Conservation (phyloP, 2,797 vertebrate species). For the Lutjanus campechanus region DNA sequence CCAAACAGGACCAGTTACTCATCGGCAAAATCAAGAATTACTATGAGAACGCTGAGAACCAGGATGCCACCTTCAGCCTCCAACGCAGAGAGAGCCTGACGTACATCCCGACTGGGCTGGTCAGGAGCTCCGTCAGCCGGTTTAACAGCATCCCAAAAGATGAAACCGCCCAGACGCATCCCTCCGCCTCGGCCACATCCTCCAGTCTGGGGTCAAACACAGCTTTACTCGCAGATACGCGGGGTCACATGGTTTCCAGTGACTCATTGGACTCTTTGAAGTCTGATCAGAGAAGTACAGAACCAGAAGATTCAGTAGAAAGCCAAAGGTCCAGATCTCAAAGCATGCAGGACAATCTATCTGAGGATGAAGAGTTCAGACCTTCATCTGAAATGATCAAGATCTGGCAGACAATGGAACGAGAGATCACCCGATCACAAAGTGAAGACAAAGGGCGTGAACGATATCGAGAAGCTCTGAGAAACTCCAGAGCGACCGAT, state of each 20-base stretch:
- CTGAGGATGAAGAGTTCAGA: slow-evolving; percentile 82
- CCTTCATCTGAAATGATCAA: slow-evolving; percentile 88
- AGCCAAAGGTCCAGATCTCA: slow-evolving; percentile 22
- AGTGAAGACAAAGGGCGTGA: slow-evolving; percentile 6
- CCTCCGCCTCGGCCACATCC: neutral
- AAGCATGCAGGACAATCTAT: slow-evolving; percentile 28
- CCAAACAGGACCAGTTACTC: slow-evolving; percentile 89
- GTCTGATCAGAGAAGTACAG: slow-evolving; percentile 36
- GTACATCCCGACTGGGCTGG: slow-evolving; percentile 93
- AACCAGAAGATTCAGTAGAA: slow-evolving; percentile 36
- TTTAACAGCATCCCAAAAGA: slow-evolving; percentile 87
- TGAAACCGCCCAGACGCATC: slow-evolving; percentile 15
- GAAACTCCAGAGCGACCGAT: slow-evolving; percentile 10
- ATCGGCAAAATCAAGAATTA: slow-evolving; percentile 93
- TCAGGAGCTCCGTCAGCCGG: slow-evolving; percentile 89
- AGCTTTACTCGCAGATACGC: neutral
- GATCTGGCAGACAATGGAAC: slow-evolving; percentile 90
- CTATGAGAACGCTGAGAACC: slow-evolving; percentile 89
- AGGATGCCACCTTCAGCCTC: slow-evolving; percentile 86
- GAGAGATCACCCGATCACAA: slow-evolving; percentile 52
- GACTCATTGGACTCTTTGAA: slow-evolving; percentile 63
- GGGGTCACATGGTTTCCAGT: slow-evolving; percentile 38
- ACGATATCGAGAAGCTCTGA: slow-evolving; percentile 22
- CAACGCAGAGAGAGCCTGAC: slow-evolving; percentile 93
- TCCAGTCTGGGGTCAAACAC: slow-evolving; percentile 24